Conservation (phyloP, 2,888 invertebrate species). For the Pinctada fucata region DNA sequence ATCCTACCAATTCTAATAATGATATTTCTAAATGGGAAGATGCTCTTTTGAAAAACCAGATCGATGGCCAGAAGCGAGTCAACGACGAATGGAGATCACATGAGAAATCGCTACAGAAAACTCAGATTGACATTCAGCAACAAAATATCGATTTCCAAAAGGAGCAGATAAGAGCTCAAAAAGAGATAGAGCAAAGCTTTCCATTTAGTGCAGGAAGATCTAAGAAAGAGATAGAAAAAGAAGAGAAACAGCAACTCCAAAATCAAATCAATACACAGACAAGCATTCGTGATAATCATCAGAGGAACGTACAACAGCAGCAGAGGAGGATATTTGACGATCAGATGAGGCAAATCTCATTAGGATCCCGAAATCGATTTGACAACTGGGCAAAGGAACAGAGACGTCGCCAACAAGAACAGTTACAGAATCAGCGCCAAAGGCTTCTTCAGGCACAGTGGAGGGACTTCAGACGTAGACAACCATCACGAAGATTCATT, state of each 20-base stretch:
- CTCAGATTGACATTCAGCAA: background rate
- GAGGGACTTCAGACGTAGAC: too few relatives aligned
- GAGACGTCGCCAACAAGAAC: background rate
- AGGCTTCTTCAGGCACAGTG: too few relatives aligned
- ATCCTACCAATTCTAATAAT: background rate
- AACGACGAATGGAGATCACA: background rate
- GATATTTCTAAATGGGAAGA: background rate
- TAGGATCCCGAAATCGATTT: background rate
- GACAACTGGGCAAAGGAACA: conserved; percentile 2
- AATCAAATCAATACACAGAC: background rate
- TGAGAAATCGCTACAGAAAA: background rate
- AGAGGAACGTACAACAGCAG: background rate
- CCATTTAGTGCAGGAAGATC: background rate
- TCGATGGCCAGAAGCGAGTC: background rate
- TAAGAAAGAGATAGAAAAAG: background rate
- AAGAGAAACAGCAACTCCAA: background rate
- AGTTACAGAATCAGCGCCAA: background rate
- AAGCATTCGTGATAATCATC: background rate
- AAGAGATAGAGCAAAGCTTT: background rate
- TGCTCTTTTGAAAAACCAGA: background rate
- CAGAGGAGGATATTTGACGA: background rate
- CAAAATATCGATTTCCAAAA: background rate
- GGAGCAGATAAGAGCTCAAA: background rate
- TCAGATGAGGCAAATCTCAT: background rate
- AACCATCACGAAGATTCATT: too few relatives aligned